These are phyloP conservation scores for Exaiptasia diaphana DNA, from an alignment of 64 coral and sea anemone species.

Conservation along the genomic window DNA sequence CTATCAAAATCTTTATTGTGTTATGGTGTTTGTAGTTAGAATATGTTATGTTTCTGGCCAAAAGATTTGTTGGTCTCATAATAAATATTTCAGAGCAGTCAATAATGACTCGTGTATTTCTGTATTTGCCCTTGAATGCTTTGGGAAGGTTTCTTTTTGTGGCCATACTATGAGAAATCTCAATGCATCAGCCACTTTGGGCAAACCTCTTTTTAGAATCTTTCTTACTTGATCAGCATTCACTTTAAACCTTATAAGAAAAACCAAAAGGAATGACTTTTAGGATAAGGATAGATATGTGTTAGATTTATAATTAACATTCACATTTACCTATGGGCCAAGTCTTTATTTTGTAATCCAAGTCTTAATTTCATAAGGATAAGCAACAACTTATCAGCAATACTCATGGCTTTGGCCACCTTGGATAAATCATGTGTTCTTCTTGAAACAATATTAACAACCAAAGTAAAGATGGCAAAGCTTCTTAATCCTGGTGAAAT, in stretches of 20 bases:
- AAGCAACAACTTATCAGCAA: constrained; percentile 25
- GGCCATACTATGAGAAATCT: constrained; percentile 51
- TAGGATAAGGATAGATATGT: background rate
- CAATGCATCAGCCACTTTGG: constrained; percentile 29
- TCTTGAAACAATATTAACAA: background rate
- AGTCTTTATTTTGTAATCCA: constrained; percentile 42
- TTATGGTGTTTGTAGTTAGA: constrained; percentile 61
- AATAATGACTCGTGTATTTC: constrained; percentile 53
- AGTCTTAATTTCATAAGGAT: constrained; percentile 50
- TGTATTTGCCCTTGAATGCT: constrained; percentile 41
- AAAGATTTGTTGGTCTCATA: constrained; percentile 39
- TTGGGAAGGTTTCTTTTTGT: constrained; percentile 42
- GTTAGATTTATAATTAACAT: background rate
- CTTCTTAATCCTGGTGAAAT: constrained; percentile 28
- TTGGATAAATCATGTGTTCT: background rate
- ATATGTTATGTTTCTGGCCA: constrained; percentile 47
- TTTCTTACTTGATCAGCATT: constrained; percentile 17
- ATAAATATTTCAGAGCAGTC: constrained; percentile 67
- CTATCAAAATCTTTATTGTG: constrained; percentile 46
- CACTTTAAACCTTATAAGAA: background rate
- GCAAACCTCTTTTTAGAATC: background rate
- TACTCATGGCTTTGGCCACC: constrained; percentile 12
- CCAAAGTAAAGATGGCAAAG: constrained; percentile 27
- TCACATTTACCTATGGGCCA: constrained; percentile 33
- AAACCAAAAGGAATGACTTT: background rate